Percentiles rank a stretch among this genome's conserved stretches.
These are phyloP conservation scores for Nothocercus julius DNA, from an alignment of 2,113 vertebrate genomes.

Conservation along the genomic window DNA sequence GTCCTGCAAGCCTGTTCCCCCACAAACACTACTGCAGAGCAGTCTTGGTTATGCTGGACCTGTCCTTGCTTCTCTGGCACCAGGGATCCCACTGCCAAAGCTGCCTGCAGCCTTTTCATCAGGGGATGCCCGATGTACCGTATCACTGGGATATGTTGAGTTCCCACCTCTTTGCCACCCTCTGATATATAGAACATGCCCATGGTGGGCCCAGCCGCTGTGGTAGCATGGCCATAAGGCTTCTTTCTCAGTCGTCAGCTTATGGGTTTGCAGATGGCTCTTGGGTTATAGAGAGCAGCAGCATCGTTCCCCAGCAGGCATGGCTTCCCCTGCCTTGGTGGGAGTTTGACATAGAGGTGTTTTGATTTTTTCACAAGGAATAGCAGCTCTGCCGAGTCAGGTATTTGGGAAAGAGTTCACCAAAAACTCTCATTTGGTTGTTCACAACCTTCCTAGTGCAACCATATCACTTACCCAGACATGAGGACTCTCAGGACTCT, in stretches of 20 bases:
- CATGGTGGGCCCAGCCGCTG: neutral
- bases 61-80: rapidly evolving
- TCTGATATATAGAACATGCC: rapidly evolving
- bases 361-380: neutral
- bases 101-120: neutral
- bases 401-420: neutral
- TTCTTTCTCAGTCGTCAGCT: no score
- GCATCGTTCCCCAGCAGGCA: neutral
- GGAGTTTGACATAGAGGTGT: neutral
- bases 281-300: neutral
- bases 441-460: neutral
- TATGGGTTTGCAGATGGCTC: neutral
- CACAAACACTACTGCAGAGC: neutral
- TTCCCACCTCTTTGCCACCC: neutral
- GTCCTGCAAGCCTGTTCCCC: neutral
- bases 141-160: neutral
- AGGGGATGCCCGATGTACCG: neutral
- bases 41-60: neutral
- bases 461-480: neutral
- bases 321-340: rapidly evolving
- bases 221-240: rapidly evolving
- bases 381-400: neutral
- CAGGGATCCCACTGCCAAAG: neutral
- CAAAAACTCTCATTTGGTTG: neutral
- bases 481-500: neutral